Conservation (phyloP, 2,113 vertebrate species). For the Amblyornis subalaris region DNA sequence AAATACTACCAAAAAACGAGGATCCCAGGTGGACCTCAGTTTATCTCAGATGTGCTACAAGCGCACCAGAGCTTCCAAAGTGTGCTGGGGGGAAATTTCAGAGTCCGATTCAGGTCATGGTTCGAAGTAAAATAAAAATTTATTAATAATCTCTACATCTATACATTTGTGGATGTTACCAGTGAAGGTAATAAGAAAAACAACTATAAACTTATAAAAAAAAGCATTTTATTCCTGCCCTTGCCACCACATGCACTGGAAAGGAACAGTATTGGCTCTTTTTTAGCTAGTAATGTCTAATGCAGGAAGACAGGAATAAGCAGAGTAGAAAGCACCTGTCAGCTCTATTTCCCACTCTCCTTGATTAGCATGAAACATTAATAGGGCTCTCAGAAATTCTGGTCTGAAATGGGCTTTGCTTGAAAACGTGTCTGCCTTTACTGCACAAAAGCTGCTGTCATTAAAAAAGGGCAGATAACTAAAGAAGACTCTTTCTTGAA, state of each 20-base stretch:
- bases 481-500: constrained; percentile 74
- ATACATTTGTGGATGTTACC: constrained; percentile 36
- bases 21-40: background rate
- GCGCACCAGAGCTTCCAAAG: background rate
- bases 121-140: constrained; percentile 48
- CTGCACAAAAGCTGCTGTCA: constrained; percentile 73
- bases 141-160: constrained; percentile 43
- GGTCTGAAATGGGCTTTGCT: constrained; percentile 81
- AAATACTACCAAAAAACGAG: background rate
- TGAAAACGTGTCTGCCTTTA: constrained; percentile 77
- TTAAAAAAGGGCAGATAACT: constrained; percentile 76
- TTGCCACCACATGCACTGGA: constrained; percentile 68
- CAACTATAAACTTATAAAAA: constrained; percentile 73
- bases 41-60: background rate
- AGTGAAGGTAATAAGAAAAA: constrained; percentile 58
- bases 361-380: constrained; percentile 99
- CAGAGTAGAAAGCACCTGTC: constrained; percentile 99
- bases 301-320: constrained; percentile 95
- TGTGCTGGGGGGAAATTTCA: background rate
- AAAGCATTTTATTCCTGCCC: constrained; percentile 74
- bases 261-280: constrained; percentile 74
- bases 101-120: background rate
- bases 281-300: constrained; percentile 82
- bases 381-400: constrained; percentile 89
- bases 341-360: constrained; percentile 87